Evolutionary conservation across 2,888 invertebrate genomes (phyloP).

Genomic region (Cephus pygmeus): DNA sequence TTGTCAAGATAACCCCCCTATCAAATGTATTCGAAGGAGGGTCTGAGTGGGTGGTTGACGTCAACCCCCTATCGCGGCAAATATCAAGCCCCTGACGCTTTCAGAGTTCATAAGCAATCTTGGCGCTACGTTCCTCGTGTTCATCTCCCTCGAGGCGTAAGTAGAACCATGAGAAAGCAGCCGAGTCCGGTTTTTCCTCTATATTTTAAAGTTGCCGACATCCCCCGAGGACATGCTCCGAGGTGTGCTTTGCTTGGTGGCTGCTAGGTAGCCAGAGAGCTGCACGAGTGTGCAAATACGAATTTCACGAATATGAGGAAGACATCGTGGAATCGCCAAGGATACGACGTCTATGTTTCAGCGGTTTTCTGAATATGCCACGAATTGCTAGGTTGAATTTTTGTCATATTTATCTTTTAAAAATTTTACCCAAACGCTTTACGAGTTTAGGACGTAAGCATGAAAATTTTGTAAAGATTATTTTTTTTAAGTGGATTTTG

Average conservation of each 20-base stretch:
- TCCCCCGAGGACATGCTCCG: conserved; percentile 2
- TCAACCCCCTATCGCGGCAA: background rate
- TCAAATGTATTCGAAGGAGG: background rate
- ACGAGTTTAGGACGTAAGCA: background rate
- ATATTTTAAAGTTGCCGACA: conserved; percentile 1
- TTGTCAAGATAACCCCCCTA: background rate
- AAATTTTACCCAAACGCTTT: background rate
- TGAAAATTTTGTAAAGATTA: background rate
- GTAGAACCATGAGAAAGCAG: background rate
- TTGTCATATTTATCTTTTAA: too few species aligned
- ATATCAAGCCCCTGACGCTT: background rate
- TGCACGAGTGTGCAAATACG: background rate
- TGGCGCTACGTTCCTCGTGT: background rate
- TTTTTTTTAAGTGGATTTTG: background rate
- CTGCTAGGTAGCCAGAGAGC: background rate
- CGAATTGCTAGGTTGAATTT: too few species aligned
- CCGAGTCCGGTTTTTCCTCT: background rate
- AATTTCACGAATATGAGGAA: background rate
- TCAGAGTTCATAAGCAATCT: background rate
- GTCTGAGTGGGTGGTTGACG: background rate
- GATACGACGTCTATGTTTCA: background rate
- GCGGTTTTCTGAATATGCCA: background rate
- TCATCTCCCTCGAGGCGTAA: background rate
- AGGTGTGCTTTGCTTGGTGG: background rate
- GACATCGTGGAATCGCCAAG: background rate